A percentile compares a stretch with the other conserved stretches of the same genome.
Conservation (phyloP, 2,113 vertebrate genomes). For the Sylvilagus bachmani region DNA sequence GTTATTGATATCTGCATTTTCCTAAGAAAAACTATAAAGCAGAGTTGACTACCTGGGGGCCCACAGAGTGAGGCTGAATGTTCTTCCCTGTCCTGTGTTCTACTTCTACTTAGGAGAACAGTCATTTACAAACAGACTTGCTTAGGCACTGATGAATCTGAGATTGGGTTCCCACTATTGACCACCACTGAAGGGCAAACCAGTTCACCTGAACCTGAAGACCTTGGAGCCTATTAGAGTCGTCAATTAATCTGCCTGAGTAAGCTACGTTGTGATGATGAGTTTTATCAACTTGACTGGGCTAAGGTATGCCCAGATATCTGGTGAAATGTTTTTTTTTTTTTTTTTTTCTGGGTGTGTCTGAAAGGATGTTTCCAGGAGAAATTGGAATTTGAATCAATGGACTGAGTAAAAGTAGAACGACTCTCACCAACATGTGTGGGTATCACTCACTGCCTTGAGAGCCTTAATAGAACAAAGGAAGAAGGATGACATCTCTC, state of each 20-base stretch:
- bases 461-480: neutral
- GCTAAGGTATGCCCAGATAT: neutral
- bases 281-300: neutral
- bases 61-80: neutral
- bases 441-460: neutral
- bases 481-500: too few species aligned
- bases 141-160: neutral
- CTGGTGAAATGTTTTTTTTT: neutral
- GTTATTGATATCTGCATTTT: neutral
- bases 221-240: neutral
- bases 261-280: neutral
- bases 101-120: neutral
- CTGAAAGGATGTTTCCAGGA: neutral
- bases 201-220: fast-evolving
- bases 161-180: neutral
- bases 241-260: neutral
- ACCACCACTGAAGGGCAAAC: neutral
- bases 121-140: neutral
- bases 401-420: neutral
- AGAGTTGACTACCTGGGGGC: neutral
- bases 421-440: too few species aligned
- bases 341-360: neutral
- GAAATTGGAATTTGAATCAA: neutral
- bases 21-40: neutral
- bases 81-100: fast-evolving